Conservation (phyloP, 2,797 vertebrate species). For the Enteromius viviparus region DNA sequence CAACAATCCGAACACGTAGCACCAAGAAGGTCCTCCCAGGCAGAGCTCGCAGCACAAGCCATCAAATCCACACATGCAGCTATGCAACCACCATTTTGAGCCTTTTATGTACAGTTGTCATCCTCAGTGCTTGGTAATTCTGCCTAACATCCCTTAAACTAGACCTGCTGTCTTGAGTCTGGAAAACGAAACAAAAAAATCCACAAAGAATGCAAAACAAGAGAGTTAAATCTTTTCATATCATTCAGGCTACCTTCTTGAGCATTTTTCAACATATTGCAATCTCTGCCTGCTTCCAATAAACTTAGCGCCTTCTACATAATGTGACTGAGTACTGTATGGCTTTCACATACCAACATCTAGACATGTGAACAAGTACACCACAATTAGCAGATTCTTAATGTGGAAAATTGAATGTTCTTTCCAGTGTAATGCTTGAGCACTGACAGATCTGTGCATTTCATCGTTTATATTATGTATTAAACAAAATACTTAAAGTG, state of each 20-base stretch:
- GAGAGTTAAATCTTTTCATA: conserved; percentile 23
- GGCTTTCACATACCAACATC: conserved; percentile 38
- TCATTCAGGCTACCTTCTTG: conserved; percentile 50
- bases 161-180: neutral
- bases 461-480: conserved; percentile 56
- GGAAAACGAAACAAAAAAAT: conserved; percentile 42
- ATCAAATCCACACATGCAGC: conserved; percentile 34
- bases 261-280: conserved; percentile 37
- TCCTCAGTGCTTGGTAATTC: conserved; percentile 53
- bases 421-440: conserved; percentile 57
- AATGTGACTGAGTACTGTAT: conserved; percentile 45
- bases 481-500: conserved; percentile 35
- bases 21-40: conserved; percentile 63
- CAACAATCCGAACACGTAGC: conserved; percentile 64
- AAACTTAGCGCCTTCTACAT: conserved; percentile 35
- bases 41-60: conserved; percentile 59
- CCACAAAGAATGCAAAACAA: conserved; percentile 41
- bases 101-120: conserved; percentile 56
- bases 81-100: conserved; percentile 32
- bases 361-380: conserved; percentile 29
- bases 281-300: conserved; percentile 54
- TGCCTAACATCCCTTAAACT: neutral
- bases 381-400: conserved; percentile 19
- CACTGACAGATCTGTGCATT: conserved; percentile 51
- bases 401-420: conserved; percentile 52